Evolutionary conservation across 2,888 invertebrate genomes (phyloP), one percentile per base, ranked within the genome.

Genomic region (Drosophila rubida): DNA sequence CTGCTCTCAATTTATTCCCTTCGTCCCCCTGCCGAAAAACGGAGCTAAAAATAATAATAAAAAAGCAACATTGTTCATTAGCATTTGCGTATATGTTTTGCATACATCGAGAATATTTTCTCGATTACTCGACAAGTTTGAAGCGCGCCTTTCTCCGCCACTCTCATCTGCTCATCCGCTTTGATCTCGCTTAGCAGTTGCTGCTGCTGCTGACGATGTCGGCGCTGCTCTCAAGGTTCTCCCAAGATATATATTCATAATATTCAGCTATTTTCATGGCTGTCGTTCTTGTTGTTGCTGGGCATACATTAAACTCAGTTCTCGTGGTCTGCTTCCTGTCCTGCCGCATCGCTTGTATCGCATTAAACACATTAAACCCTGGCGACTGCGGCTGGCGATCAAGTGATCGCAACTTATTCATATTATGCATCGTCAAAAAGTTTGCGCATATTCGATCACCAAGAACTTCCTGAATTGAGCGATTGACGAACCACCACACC

Each of bases 401-500:
- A 75, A 68, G 68, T 65, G 60, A 25, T 58, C 35, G 53, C 46
- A 58, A 69, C 23, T 75, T 87, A 85, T 82, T 87, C 87, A 87
- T 69, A 67, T 67, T 81, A 84, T 78, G 50, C 80, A 74, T 13
- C 32, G 32, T 32, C 32, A 30, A 37, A 42, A 44, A 49, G 75
- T 60, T 57, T 57, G 69, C 30, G 67, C 48, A 74, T 76, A 67
- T 70, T 69, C 39, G 37, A 73, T 41, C 44, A 68, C n/a, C n/a
- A n/a, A n/a, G 68, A 64, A 69, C 74, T 75, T 75, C 75, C 75
- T 78, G 75, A 75, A 73, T 50, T 49, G 54, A 53, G 50, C 45
- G 30, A 39, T 51, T 71, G 25, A 32, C 25, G 32, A 46, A 9
- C 23, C 4, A 48, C 25, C n/a, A n/a, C n/a, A n/a, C n/a, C n/a